Percentiles rank a stretch among this genome's conserved stretches.
These are phyloP conservation scores for Megaleporinus macrocephalus DNA, from an alignment of 2,113 vertebrate species.

Conservation along the genomic window DNA sequence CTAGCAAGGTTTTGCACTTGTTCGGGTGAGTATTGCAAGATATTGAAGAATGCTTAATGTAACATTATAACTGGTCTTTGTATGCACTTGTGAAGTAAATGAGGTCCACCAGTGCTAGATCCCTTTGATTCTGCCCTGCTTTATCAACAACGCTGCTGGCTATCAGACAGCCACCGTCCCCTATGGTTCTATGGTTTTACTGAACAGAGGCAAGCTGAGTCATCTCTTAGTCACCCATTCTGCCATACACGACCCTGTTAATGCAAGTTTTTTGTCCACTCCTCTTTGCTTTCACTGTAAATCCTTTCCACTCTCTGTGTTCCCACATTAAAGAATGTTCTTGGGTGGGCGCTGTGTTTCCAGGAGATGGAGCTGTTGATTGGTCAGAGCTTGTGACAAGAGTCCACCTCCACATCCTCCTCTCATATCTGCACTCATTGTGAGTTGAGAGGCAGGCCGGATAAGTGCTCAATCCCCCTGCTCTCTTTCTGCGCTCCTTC, in stretches of 20 bases:
- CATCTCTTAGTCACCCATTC: constrained; percentile 7
- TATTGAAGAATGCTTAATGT: not conserved
- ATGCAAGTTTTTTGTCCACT: constrained; percentile 19
- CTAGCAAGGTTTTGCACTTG: not conserved
- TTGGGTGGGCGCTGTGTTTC: constrained; percentile 42
- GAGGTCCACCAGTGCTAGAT: not conserved
- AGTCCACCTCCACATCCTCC: constrained; percentile 50
- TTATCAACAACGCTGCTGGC: not conserved
- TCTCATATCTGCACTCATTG: constrained; percentile 37
- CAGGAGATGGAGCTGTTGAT: constrained; percentile 49
- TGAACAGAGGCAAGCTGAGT: not conserved
- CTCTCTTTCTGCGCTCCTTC: not conserved
- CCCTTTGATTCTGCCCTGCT: not conserved
- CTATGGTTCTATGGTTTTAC: not conserved
- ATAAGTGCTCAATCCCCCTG: constrained; percentile 19
- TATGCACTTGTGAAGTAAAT: not conserved
- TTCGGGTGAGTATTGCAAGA: not conserved
- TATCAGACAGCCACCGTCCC: not conserved
- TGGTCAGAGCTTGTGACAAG: constrained; percentile 35
- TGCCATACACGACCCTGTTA: not conserved
- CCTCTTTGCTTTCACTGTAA: constrained; percentile 31
- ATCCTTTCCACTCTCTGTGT: not conserved
- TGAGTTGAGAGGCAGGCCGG: constrained; percentile 26
- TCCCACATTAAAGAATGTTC: constrained; percentile 33
- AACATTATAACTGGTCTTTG: not conserved